Conservation (phyloP, 2,113 vertebrate species). For the Sorex araneus region DNA sequence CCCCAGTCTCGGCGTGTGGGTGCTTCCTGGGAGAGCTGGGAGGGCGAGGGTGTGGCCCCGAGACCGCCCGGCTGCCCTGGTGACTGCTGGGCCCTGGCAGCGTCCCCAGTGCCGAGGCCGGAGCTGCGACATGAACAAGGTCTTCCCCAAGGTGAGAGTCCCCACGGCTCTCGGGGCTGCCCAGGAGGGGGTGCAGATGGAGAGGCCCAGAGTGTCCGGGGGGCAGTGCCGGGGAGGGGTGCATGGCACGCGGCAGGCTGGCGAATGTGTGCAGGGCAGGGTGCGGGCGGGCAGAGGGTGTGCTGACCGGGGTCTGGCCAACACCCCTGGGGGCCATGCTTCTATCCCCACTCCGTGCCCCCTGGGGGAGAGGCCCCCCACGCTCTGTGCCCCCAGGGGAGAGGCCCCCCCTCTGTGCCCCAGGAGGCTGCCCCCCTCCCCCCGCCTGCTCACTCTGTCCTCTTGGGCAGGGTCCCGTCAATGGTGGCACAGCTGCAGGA, state of each 20-base stretch:
- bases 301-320: too few relatives aligned
- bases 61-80: slow-evolving; percentile 57
- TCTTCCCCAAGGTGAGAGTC: slow-evolving; percentile 73
- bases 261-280: background rate
- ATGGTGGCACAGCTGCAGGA: background rate
- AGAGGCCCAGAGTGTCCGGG: too few relatives aligned
- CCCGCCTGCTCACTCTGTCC: background rate
- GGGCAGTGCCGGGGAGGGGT: too few relatives aligned
- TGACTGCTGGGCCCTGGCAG: background rate
- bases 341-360: background rate
- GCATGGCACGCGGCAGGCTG: too few relatives aligned
- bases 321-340: fast-evolving
- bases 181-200: background rate
- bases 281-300: background rate
- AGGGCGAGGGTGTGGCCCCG: background rate
- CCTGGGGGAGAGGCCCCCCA: background rate
- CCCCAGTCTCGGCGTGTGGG: background rate
- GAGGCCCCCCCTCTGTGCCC: background rate
- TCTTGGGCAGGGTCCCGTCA: slow-evolving; percentile 61
- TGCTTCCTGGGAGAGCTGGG: background rate
- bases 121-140: slow-evolving; percentile 70
- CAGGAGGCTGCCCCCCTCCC: background rate
- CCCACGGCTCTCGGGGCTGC: background rate
- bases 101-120: background rate
- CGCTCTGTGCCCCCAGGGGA: background rate